Evolutionary conservation across 1,140 invertebrate species (phyloP), one percentile per base, ranked within the genome.

Genomic region (Rhizoglyphus robini): DNA sequence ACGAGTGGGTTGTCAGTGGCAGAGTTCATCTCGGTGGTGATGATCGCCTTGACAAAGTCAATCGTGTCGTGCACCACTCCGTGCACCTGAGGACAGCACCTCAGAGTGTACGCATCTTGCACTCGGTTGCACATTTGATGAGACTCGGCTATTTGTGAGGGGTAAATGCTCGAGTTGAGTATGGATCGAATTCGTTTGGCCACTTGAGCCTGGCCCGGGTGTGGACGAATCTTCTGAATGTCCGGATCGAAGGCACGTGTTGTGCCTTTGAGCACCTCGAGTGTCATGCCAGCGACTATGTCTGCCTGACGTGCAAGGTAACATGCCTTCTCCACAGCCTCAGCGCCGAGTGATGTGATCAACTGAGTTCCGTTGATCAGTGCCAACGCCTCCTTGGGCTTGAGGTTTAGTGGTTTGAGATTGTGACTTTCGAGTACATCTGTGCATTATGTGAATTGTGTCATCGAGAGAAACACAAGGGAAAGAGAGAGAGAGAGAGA

Each of bases 331-430:
- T 85, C 82, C 3, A 85, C 75, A 15, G 83, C 84, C 76, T 86
- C 82, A 18, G 83, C 81, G 32, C 84, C 86, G 38, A 87, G 74
- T 23, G 84, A 80, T 30, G 84, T 82, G 48, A 87, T 86, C 49
- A 88, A 75, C 73, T 87, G 86, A 18, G 85, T 87, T 61, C 85
- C 85, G 74, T 87, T 87, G 68, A 88, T 84, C 60, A 88, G 72
- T 15, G 84, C 83, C 27, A 87, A 71, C 20, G 85, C 85, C 73
- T 87, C 85, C 78, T 86, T 87, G 15, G 83, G 79, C 63, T 78
- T 76, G n/a, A 85, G 74, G 29, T 74, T 74, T 41, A 86, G 78
- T 11, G 83, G 83, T 66, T 76, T 75, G 27, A 87, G 72, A 49
- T 80, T 77, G 72, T 86, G 77, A 31, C 75, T 75, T 70, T 83